Evolutionary conservation across 2,797 vertebrate species (phyloP).

Genomic region (Antennarius maculatus): DNA sequence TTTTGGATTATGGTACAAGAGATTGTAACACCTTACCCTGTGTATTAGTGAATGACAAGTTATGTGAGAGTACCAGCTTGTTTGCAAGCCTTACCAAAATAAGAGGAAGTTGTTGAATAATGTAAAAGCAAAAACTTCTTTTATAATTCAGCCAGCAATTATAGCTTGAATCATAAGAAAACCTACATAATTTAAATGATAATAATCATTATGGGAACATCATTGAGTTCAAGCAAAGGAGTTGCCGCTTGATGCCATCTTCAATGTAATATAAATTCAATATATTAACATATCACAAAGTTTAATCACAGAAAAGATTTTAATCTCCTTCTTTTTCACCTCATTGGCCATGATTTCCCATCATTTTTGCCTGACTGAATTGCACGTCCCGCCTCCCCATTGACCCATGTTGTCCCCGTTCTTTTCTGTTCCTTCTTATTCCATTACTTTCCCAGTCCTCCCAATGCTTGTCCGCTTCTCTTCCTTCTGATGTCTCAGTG

Average conservation of each 20-base stretch:
- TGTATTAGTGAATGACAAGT: background rate
- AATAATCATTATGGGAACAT: conserved; percentile 30
- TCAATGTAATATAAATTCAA: conserved; percentile 18
- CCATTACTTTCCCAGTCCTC: conserved; percentile 51
- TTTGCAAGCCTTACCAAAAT: conserved; percentile 6
- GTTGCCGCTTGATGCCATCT: conserved; percentile 20
- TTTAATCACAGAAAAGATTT: conserved; percentile 28
- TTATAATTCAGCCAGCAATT: background rate
- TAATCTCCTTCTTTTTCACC: conserved; percentile 30
- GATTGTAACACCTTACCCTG: too few relatives aligned
- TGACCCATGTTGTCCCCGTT: conserved; percentile 30
- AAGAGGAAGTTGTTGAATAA: background rate
- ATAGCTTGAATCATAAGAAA: conserved; percentile 16
- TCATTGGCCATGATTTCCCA: conserved; percentile 30
- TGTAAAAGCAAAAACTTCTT: background rate
- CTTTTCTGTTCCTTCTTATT: conserved; percentile 32
- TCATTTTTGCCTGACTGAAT: conserved; percentile 35
- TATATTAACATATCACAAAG: conserved; percentile 24
- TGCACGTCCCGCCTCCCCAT: conserved; percentile 40
- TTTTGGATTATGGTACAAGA: background rate
- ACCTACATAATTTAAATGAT: conserved; percentile 31
- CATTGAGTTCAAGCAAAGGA: conserved; percentile 21
- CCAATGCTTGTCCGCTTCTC: conserved; percentile 56
- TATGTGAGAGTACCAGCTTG: too few relatives aligned
- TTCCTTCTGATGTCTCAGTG: conserved; percentile 63